Conservation (phyloP, 2,888 invertebrate genomes). For the Tetragnatha montana region DNA sequence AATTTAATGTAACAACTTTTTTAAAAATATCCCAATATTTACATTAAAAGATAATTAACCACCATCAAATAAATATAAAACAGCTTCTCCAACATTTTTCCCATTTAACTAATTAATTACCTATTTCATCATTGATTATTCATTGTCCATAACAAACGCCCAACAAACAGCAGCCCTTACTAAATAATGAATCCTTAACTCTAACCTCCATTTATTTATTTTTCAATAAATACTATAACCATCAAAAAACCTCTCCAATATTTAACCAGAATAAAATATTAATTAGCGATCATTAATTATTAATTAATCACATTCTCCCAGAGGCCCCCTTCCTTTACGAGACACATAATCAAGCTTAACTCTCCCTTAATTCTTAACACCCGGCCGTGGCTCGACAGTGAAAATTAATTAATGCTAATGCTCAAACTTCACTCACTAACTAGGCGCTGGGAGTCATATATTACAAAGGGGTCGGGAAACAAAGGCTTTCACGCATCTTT, state of each 20-base stretch:
- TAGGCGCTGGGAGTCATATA: neutral
- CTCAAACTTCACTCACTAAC: neutral
- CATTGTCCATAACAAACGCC: too few species aligned
- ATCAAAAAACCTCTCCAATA: neutral
- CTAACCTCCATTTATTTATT: too few species aligned
- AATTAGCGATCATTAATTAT: neutral
- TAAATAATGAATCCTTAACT: too few species aligned
- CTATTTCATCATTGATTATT: too few species aligned
- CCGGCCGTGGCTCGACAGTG: neutral
- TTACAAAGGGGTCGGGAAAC: neutral
- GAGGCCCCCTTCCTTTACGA: neutral
- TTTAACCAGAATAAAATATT: neutral
- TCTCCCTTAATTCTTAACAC: neutral
- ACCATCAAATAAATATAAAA: too few species aligned
- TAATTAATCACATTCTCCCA: neutral
- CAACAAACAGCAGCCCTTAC: too few species aligned
- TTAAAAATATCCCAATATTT: too few species aligned
- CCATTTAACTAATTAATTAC: too few species aligned
- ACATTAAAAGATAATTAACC: too few species aligned
- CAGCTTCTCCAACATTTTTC: too few species aligned
- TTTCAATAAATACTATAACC: too few species aligned
- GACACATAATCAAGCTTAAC: neutral
- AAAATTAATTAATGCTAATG: neutral
- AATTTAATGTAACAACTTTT: too few species aligned
- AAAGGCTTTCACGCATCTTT: neutral